A percentile compares a stretch with the other conserved stretches of the same genome.
Evolutionary conservation across 2,888 invertebrate genomes (phyloP).

Genomic region (Gymnosoma rotundatum): DNA sequence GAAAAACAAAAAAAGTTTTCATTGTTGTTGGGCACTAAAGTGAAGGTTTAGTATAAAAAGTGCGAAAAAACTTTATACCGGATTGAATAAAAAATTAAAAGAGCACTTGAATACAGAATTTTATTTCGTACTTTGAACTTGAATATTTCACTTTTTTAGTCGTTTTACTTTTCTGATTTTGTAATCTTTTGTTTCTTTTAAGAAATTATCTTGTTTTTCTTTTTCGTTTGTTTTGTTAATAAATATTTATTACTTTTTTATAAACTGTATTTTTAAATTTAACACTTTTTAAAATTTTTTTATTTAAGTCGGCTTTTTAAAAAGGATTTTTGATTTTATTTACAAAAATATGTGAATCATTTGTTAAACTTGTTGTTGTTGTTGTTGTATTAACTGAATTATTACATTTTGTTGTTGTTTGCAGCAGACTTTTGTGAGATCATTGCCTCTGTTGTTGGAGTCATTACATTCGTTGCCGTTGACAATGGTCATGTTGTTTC

Average conservation of each 20-base stretch:
- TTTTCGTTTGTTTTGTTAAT: constrained; percentile 20
- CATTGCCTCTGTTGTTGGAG: constrained; percentile 58
- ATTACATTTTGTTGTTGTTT: constrained; percentile 53
- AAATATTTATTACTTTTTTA: constrained; percentile 16
- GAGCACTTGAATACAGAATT: constrained; percentile 30
- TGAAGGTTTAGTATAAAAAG: not conserved
- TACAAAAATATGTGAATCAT: constrained; percentile 55
- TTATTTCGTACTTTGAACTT: constrained; percentile 59
- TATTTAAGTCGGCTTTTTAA: constrained; percentile 35
- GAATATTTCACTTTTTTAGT: constrained; percentile 16
- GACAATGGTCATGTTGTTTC: constrained; percentile 58
- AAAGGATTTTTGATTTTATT: constrained; percentile 32
- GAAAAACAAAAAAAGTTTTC: constrained; percentile 22
- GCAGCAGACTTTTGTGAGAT: constrained; percentile 43
- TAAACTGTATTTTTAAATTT: not conserved
- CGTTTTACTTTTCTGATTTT: constrained; percentile 27
- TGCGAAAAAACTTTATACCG: constrained; percentile 31
- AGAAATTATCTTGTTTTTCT: constrained; percentile 18
- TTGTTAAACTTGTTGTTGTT: constrained; percentile 13
- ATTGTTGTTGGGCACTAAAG: constrained; percentile 31
- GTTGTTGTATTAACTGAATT: constrained; percentile 48
- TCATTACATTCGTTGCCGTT: constrained; percentile 56
- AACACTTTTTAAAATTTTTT: not conserved
- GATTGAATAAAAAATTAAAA: not conserved
- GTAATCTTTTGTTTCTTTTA: constrained; percentile 46